Conservation (phyloP, 2,113 vertebrate species). For the Cheirogaleus medius region DNA sequence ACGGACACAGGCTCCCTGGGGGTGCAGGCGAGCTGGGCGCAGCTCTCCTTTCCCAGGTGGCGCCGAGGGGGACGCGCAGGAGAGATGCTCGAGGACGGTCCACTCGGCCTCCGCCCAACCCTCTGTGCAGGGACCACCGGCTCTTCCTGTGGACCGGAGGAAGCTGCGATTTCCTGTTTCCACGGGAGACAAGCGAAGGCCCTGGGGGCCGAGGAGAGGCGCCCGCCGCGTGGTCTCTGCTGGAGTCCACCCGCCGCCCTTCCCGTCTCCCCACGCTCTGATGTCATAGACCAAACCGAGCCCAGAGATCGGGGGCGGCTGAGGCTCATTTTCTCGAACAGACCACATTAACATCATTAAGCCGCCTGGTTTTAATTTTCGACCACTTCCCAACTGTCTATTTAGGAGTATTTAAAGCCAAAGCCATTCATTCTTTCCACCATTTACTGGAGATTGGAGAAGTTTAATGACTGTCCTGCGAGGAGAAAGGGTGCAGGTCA, state of each 20-base stretch:
- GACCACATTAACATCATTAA: neutral
- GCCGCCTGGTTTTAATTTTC: conserved; percentile 44
- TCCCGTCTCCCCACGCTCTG: neutral
- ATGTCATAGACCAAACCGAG: neutral
- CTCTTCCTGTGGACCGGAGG: neutral
- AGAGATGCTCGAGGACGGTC: no score
- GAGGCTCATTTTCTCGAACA: neutral
- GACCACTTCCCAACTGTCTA: conserved; percentile 39
- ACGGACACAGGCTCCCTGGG: neutral
- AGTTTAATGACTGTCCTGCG: neutral
- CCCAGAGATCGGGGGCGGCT: neutral
- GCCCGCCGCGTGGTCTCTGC: fast-evolving
- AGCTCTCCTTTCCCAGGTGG: neutral
- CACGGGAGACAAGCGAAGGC: fast-evolving
- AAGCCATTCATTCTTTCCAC: conserved; percentile 53
- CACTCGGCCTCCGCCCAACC: fast-evolving
- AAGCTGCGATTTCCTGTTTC: neutral
- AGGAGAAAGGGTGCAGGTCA: neutral
- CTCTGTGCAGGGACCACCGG: neutral
- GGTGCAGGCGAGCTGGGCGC: fast-evolving
- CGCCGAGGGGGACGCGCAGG: no score
- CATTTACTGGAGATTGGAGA: neutral
- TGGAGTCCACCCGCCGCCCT: neutral
- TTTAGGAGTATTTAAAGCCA: conserved; percentile 35
- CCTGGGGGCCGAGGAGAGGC: neutral